A percentile compares a stretch with the other conserved stretches of the same genome.
Conservation (phyloP, 1,140 invertebrate genomes). For the Neotoxoptera formosana region DNA sequence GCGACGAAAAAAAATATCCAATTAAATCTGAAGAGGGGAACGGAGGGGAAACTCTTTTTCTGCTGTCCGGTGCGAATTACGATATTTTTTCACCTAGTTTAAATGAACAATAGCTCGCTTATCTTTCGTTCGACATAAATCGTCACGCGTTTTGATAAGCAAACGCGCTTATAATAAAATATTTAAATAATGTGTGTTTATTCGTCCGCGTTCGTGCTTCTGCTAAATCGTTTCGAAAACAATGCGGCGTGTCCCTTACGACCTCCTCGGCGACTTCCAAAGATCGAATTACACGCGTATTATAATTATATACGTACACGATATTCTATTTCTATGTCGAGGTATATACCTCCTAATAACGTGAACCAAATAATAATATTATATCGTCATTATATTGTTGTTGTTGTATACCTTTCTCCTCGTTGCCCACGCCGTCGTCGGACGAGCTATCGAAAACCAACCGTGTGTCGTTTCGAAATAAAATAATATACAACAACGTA, state of each 20-base stretch:
- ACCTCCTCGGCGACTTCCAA: neutral
- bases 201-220: conserved; percentile 18
- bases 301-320: neutral
- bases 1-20: neutral
- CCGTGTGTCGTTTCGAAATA: neutral
- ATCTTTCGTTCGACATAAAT: neutral
- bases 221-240: conserved; percentile 47
- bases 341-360: no score
- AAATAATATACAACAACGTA: no score
- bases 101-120: conserved; percentile 38
- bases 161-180: neutral
- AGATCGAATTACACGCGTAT: neutral
- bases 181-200: neutral
- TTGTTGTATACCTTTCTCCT: conserved; percentile 13
- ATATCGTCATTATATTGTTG: neutral
- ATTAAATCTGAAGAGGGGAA: neutral
- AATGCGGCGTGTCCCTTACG: neutral
- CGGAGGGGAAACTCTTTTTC: conserved; percentile 4
- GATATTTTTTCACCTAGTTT: conserved; percentile 43
- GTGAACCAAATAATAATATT: no score
- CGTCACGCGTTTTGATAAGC: conserved; percentile 18
- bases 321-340: no score
- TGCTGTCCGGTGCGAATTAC: conserved; percentile 46
- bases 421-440: neutral
- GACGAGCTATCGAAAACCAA: neutral